phyloP scores from a whole-genome alignment of 1,140 invertebrate species.

The Brachionus plicatilis region DNA sequence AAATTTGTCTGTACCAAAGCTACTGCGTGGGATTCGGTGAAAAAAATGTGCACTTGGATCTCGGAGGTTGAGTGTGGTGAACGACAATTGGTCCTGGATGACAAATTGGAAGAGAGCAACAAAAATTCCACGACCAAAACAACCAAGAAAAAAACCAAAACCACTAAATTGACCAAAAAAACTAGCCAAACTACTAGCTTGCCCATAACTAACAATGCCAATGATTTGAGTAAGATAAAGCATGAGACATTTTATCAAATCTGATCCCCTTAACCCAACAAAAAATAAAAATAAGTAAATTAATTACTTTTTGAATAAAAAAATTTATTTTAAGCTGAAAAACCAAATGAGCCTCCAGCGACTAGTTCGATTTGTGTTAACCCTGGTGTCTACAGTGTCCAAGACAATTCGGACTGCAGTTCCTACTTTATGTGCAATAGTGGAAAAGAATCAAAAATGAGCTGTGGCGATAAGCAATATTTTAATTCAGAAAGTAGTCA shows the following conservation, averaged over 20 bases:
- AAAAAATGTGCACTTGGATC: slow-evolving; percentile 28
- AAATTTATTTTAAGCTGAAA: slow-evolving; percentile 7
- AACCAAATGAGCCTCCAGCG: neutral
- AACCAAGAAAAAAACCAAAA: slow-evolving; percentile 10
- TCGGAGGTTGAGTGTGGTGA: slow-evolving; percentile 11
- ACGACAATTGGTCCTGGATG: slow-evolving; percentile 9
- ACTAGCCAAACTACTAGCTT: neutral
- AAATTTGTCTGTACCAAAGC: slow-evolving; percentile 23
- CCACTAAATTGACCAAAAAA: slow-evolving; percentile 5
- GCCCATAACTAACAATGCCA: neutral
- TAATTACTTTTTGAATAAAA: neutral
- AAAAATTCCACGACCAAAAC: slow-evolving; percentile 10
- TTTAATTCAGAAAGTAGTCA: slow-evolving; percentile 29
- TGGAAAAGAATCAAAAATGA: slow-evolving; percentile 22
- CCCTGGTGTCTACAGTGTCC: neutral
- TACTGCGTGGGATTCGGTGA: slow-evolving; percentile 25
- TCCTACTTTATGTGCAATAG: slow-evolving; percentile 20
- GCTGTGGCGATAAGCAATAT: slow-evolving; percentile 26
- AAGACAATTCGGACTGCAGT: slow-evolving; percentile 3
- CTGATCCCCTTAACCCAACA: neutral
- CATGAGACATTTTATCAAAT: neutral
- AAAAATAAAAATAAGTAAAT: neutral
- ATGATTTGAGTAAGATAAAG: slow-evolving; percentile 1
- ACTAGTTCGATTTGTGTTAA: neutral
- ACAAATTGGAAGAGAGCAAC: neutral